A percentile compares a stretch with the other conserved stretches of the same genome.
phyloP scores from a whole-genome alignment of 2,113 vertebrate genomes.

The Mesoclemmys tuberculata region DNA sequence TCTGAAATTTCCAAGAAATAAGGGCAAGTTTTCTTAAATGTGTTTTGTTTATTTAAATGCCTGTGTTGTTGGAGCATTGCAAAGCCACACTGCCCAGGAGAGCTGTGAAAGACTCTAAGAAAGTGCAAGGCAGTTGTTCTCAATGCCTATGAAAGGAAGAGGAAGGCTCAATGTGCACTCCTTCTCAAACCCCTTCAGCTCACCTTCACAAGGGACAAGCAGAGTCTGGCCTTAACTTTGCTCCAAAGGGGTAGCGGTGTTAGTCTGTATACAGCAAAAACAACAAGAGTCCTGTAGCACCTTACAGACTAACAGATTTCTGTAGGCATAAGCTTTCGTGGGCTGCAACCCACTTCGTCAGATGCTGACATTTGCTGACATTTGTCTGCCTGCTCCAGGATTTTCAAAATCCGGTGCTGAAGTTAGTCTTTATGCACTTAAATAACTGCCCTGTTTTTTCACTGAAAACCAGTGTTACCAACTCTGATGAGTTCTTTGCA shows the following conservation, averaged over 20 bases:
- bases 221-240: background rate
- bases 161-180: background rate
- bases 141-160: background rate
- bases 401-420: background rate
- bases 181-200: background rate
- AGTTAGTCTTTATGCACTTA: background rate
- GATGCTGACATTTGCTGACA: background rate
- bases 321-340: too few relatives aligned
- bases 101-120: background rate
- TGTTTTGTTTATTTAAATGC: background rate
- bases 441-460: background rate
- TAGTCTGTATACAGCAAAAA: too few relatives aligned
- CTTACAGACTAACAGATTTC: too few relatives aligned
- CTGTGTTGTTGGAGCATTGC: background rate
- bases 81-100: background rate
- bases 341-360: too few relatives aligned
- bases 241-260: too few relatives aligned
- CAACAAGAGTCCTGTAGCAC: too few relatives aligned
- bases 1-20: background rate
- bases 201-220: background rate
- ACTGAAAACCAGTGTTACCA: rapidly evolving
- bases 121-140: background rate
- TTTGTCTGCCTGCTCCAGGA: background rate
- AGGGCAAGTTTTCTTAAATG: background rate
- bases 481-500: background rate